Evolutionary conservation across 2,888 invertebrate species (phyloP).

Genomic region (Lithophane leautieri): DNA sequence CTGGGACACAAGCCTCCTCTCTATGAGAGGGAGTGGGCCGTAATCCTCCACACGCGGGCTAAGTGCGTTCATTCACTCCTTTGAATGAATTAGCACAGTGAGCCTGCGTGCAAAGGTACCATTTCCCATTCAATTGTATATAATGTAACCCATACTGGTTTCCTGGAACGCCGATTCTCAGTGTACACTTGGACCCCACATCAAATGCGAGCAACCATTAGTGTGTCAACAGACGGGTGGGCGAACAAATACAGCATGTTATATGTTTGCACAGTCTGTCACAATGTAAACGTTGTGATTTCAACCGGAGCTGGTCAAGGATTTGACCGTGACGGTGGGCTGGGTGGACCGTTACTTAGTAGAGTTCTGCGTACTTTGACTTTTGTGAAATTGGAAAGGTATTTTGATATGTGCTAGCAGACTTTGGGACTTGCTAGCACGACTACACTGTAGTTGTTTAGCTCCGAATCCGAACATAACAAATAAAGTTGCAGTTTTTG

Average conservation of each 20-base stretch:
- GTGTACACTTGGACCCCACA: constrained; percentile 17
- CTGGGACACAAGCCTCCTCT: too few relatives aligned
- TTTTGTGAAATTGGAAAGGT: not conserved
- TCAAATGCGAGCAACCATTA: constrained; percentile 61
- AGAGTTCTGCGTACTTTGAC: not conserved
- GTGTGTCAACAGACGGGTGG: constrained; percentile 44
- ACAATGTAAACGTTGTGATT: constrained; percentile 38
- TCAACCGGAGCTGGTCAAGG: constrained; percentile 22
- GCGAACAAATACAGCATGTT: constrained; percentile 53
- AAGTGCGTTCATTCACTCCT: too few relatives aligned
- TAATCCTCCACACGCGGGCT: not conserved
- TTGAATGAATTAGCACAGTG: too few relatives aligned
- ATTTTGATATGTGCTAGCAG: not conserved
- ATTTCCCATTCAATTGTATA: not conserved
- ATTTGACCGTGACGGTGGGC: constrained; percentile 11
- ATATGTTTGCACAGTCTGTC: constrained; percentile 38
- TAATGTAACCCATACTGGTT: not conserved
- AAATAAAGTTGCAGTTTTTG: not conserved
- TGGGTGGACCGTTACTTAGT: not conserved
- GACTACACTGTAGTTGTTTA: not conserved
- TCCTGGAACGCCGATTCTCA: not conserved
- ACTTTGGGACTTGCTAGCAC: not conserved
- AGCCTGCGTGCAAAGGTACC: too few relatives aligned
- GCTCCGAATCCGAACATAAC: not conserved
- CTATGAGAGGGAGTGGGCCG: too few relatives aligned